A percentile compares a stretch with the other conserved stretches of the same genome.
Conservation (phyloP, 2,888 invertebrate species). For the Thymelicus sylvestris region DNA sequence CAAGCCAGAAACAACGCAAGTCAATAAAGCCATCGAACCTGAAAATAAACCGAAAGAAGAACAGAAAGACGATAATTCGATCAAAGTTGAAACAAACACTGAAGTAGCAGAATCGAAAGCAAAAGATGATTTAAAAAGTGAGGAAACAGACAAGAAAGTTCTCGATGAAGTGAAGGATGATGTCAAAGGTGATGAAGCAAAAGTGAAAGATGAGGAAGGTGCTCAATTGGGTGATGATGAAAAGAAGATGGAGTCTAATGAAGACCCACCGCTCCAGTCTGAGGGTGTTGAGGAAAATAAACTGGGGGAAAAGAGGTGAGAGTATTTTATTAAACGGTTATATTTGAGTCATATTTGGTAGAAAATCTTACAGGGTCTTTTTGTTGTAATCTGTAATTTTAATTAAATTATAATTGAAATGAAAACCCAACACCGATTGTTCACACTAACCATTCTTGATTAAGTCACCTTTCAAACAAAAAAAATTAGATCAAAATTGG, state of each 20-base stretch:
- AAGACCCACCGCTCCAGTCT: constrained; percentile 72
- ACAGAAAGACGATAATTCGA: not conserved
- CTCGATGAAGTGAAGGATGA: not conserved
- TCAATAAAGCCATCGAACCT: not conserved
- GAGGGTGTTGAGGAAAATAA: constrained; percentile 63
- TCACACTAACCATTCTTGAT: no score
- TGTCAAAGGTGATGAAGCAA: constrained; percentile 3
- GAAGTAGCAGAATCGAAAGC: not conserved
- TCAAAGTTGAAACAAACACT: not conserved
- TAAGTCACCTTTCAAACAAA: no score
- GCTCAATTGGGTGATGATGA: constrained; percentile 20
- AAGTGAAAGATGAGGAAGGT: constrained; percentile 30
- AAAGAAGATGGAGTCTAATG: constrained; percentile 53
- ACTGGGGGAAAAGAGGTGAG: constrained; percentile 72
- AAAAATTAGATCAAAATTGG: no score
- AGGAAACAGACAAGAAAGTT: constrained; percentile 33
- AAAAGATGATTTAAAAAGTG: not conserved
- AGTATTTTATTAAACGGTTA: no score
- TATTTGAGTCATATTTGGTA: no score
- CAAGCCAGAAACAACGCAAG: constrained; percentile 15
- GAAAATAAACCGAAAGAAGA: constrained; percentile 10
- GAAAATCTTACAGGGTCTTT: no score
- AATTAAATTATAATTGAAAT: no score
- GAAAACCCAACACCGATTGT: no score
- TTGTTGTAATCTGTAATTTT: no score